Percentiles rank a stretch among this genome's conserved stretches.
These are phyloP conservation scores for Epinotia demarniana DNA, from an alignment of 2,888 invertebrate genomes.

Conservation along the genomic window DNA sequence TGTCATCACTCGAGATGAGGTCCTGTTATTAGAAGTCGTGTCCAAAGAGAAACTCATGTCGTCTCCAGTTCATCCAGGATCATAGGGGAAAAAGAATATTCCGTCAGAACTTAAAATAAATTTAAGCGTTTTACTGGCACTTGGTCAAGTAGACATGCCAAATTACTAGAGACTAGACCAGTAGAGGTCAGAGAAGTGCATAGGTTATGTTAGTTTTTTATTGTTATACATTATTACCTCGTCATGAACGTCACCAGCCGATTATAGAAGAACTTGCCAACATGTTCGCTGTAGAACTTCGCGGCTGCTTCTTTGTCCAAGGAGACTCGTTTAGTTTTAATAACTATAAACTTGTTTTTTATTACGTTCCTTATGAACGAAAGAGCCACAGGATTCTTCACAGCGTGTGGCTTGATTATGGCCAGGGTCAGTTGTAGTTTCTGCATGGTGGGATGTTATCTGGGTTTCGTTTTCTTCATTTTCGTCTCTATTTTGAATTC, in stretches of 20 bases:
- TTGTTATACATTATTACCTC: constrained; percentile 80
- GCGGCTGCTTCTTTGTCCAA: constrained; percentile 87
- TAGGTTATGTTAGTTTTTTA: constrained; percentile 20
- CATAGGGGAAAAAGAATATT: no score
- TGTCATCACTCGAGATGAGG: no score
- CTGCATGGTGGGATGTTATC: constrained; percentile 60
- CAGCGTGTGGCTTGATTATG: constrained; percentile 93
- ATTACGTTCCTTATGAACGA: constrained; percentile 88
- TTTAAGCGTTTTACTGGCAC: constrained; percentile 1
- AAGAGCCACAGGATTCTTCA: constrained; percentile 90
- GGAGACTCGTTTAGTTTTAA: constrained; percentile 87
- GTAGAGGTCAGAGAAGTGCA: constrained; percentile 12
- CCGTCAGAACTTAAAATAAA: background rate
- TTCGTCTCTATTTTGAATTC: constrained; percentile 30
- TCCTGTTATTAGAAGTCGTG: background rate
- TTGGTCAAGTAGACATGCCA: constrained; percentile 23
- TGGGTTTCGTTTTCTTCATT: constrained; percentile 42
- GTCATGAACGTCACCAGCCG: constrained; percentile 92
- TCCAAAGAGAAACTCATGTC: background rate
- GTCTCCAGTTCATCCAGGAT: no score
- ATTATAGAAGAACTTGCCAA: constrained; percentile 92
- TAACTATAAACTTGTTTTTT: constrained; percentile 88
- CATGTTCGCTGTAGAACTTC: constrained; percentile 93
- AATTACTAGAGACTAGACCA: background rate
- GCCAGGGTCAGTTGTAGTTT: constrained; percentile 91